Evolutionary conservation across 1,140 invertebrate genomes (phyloP).

Genomic region (Armadillidium nasatum): DNA sequence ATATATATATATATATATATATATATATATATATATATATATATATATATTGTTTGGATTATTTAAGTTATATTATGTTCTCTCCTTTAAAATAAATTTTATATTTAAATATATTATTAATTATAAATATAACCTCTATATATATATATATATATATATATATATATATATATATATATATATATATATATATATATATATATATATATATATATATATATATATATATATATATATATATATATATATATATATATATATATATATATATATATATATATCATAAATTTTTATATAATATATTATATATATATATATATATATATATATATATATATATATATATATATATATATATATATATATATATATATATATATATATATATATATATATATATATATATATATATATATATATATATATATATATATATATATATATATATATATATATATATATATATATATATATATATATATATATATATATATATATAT

Average conservation of each 20-base stretch:
- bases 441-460: slow-evolving; percentile 6
- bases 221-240: not conserved
- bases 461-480: too few relatives aligned
- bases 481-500: too few relatives aligned
- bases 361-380: too few relatives aligned
- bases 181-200: slow-evolving; percentile 6
- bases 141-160: not conserved
- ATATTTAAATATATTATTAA: not conserved
- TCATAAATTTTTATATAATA: too few relatives aligned
- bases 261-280: not conserved
- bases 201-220: not conserved
- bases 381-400: not conserved
- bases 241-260: not conserved
- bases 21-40: not conserved
- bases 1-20: slow-evolving; percentile 6
- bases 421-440: slow-evolving; percentile 6
- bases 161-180: not conserved
- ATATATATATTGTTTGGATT: not conserved
- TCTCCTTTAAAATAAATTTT: not conserved
- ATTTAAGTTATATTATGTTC: not conserved
- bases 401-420: slow-evolving; percentile 6
- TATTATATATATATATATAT: not conserved
- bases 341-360: slow-evolving; percentile 1
- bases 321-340: not conserved
- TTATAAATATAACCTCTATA: too few relatives aligned